These are phyloP conservation scores for Balanococcus diminutus DNA, from an alignment of 2,888 invertebrate genomes.

Conservation along the genomic window DNA sequence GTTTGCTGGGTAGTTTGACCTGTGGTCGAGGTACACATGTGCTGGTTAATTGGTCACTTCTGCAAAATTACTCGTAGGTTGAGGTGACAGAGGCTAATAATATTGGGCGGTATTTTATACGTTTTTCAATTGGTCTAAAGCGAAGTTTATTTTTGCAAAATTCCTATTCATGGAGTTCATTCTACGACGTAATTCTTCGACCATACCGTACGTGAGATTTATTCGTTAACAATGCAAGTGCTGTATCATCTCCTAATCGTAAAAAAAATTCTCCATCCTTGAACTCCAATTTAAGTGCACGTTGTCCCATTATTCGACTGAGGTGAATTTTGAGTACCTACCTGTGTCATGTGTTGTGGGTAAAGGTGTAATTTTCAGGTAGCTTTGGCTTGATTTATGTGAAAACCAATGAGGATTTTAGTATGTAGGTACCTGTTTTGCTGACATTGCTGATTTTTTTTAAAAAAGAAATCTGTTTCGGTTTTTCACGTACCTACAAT, in stretches of 20 bases:
- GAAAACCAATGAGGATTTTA: too few species aligned
- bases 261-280: background rate
- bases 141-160: background rate
- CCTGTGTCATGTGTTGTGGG: too few species aligned
- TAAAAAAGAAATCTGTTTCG: too few species aligned
- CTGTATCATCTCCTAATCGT: background rate
- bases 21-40: background rate
- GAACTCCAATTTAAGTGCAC: background rate
- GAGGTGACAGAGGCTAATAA: background rate
- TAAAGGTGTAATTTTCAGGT: too few species aligned
- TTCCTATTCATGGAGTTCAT: background rate
- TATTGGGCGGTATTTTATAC: background rate
- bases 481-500: too few species aligned
- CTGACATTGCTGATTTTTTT: too few species aligned
- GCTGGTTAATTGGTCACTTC: background rate
- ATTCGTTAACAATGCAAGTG: background rate
- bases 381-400: too few species aligned
- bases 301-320: too few species aligned
- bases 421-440: too few species aligned
- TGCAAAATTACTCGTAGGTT: background rate
- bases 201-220: background rate
- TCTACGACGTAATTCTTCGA: background rate
- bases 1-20: too few species aligned
- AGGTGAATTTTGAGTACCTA: too few species aligned
- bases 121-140: too few species aligned